A percentile compares a stretch with the other conserved stretches of the same genome.
phyloP scores from a whole-genome alignment of 2,888 invertebrate species.

The Andrena marginata region DNA sequence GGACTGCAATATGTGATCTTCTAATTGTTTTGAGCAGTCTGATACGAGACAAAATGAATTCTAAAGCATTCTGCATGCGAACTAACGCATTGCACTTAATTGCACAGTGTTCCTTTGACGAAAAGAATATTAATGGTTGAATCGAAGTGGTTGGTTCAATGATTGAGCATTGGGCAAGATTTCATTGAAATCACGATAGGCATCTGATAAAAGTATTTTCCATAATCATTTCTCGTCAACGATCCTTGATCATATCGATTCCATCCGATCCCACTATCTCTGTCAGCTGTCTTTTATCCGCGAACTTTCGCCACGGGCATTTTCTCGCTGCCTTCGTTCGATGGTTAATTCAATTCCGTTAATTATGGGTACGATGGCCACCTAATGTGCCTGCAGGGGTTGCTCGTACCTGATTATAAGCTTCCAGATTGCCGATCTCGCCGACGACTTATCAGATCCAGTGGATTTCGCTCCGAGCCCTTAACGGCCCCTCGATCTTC shows the following conservation, averaged over 20 bases:
- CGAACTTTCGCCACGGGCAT: neutral
- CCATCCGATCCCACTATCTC: neutral
- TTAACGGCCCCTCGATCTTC: slow-evolving; percentile 26
- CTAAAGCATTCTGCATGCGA: too few relatives aligned
- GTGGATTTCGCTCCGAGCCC: slow-evolving; percentile 10
- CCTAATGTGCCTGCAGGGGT: slow-evolving; percentile 5
- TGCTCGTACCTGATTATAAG: slow-evolving; percentile 20
- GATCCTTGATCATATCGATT: neutral
- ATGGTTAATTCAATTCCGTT: slow-evolving; percentile 43
- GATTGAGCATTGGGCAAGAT: too few relatives aligned
- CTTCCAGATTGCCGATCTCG: slow-evolving; percentile 28
- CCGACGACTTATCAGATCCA: slow-evolving; percentile 30
- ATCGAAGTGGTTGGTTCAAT: too few relatives aligned
- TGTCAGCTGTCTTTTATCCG: neutral
- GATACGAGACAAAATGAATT: too few relatives aligned
- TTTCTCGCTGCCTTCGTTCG: slow-evolving; percentile 15
- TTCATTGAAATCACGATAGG: too few relatives aligned
- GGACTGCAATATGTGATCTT: too few relatives aligned
- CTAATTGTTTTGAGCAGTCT: too few relatives aligned
- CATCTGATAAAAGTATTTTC: too few relatives aligned
- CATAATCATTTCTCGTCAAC: too few relatives aligned
- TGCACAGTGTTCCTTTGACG: too few relatives aligned
- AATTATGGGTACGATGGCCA: slow-evolving; percentile 27
- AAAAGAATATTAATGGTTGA: too few relatives aligned
- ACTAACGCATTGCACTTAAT: too few relatives aligned